Percentiles rank a stretch among this genome's conserved stretches.
phyloP scores from a whole-genome alignment of 2,797 vertebrate species.

The Cynopterus sphinx region DNA sequence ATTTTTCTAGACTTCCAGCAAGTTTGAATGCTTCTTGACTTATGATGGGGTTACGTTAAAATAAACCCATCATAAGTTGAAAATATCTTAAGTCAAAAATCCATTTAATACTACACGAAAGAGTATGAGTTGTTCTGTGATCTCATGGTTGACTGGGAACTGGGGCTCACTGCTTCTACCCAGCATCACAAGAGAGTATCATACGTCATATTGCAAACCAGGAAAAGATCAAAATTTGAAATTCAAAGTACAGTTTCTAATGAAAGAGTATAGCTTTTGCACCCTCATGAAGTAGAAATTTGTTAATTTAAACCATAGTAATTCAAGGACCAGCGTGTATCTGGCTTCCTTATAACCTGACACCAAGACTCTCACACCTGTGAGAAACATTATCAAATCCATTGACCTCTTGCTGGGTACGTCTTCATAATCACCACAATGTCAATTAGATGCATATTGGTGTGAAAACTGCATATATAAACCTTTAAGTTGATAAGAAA shows the following conservation, averaged over 20 bases:
- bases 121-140: neutral
- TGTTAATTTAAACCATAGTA: neutral
- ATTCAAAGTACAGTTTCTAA: neutral
- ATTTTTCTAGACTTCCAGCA: neutral
- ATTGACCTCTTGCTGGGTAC: neutral
- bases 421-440: neutral
- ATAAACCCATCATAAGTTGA: neutral
- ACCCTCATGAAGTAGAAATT: neutral
- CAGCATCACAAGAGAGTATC: neutral
- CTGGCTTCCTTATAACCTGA: neutral
- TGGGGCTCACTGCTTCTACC: neutral
- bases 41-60: neutral
- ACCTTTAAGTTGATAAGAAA: neutral
- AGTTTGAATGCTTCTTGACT: neutral
- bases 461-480: neutral
- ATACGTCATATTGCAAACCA: neutral
- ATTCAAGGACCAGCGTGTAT: neutral
- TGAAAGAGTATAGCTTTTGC: neutral
- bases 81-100: neutral
- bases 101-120: neutral
- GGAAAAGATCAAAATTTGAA: neutral
- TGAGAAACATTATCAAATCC: neutral
- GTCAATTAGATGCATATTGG: neutral
- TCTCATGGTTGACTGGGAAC: neutral
- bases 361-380: neutral